Conservation (phyloP, 2,113 vertebrate species). For the Bungarus multicinctus region DNA sequence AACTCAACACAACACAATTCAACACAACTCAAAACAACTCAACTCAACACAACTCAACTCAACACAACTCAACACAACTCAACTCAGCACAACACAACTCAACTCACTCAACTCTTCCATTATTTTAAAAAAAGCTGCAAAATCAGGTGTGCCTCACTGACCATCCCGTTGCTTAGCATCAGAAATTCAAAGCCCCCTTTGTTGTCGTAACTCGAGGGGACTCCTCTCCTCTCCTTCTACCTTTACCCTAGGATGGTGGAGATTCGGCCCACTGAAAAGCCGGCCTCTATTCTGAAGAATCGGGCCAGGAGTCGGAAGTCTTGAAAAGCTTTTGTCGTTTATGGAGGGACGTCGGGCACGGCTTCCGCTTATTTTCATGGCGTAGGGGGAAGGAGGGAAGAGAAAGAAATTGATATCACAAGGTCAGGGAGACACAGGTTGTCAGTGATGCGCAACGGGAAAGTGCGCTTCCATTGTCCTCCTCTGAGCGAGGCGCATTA, state of each 20-base stretch:
- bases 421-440: conserved; percentile 31
- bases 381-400: neutral
- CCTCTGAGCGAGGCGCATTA: conserved; percentile 30
- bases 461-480: neutral
- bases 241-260: neutral
- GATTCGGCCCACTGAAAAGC: fast-evolving
- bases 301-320: neutral
- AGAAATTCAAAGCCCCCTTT: neutral
- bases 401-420: conserved; percentile 23
- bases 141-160: neutral
- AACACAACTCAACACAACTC: too few species aligned
- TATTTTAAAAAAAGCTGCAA: neutral
- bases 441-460: conserved; percentile 22
- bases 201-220: neutral
- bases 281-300: too few species aligned
- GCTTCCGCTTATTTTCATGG: conserved; percentile 29
- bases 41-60: too few species aligned
- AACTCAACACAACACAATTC: too few species aligned
- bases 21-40: too few species aligned
- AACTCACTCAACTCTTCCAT: too few species aligned
- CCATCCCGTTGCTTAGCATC: neutral
- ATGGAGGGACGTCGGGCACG: neutral
- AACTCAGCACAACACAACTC: too few species aligned
- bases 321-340: neutral
- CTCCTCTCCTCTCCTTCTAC: fast-evolving